A percentile compares a stretch with the other conserved stretches of the same genome.
phyloP scores from a whole-genome alignment of 1,140 invertebrate species.

The Aphidius gifuensis region DNA sequence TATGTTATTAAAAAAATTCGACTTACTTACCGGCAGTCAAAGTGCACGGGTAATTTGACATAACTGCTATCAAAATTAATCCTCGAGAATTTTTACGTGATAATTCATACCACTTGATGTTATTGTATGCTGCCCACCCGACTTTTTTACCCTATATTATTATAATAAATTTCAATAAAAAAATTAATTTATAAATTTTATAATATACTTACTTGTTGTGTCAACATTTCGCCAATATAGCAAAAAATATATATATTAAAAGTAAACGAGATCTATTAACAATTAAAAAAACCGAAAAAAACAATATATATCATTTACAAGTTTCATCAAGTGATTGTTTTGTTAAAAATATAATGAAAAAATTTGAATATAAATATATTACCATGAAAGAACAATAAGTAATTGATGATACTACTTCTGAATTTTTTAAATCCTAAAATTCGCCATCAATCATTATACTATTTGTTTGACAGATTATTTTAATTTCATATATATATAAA shows the following conservation, averaged over 20 bases:
- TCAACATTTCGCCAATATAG: slow-evolving; percentile 22
- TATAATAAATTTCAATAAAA: not conserved
- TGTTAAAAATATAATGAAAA: too few species aligned
- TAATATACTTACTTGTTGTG: slow-evolving; percentile 3
- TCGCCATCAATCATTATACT: not conserved
- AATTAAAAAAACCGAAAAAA: too few species aligned
- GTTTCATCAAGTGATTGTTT: too few species aligned
- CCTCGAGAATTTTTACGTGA: slow-evolving; percentile 19
- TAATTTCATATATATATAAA: not conserved
- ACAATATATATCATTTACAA: too few species aligned
- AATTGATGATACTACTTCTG: too few species aligned
- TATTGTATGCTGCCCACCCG: slow-evolving; percentile 5
- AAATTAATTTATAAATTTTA: not conserved
- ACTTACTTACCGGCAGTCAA: slow-evolving; percentile 24
- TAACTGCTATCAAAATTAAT: slow-evolving; percentile 29
- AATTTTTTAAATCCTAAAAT: too few species aligned
- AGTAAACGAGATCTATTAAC: slow-evolving; percentile 15
- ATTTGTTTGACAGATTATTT: too few species aligned
- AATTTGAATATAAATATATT: too few species aligned
- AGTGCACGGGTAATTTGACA: slow-evolving; percentile 22
- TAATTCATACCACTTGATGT: slow-evolving; percentile 28
- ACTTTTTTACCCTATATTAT: slow-evolving; percentile 12
- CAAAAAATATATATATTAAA: slow-evolving; percentile 26
- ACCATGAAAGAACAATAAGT: too few species aligned
- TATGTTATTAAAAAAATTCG: too few species aligned